phyloP scores from a whole-genome alignment of 2,888 invertebrate species.

The Calameuta pallipes region DNA sequence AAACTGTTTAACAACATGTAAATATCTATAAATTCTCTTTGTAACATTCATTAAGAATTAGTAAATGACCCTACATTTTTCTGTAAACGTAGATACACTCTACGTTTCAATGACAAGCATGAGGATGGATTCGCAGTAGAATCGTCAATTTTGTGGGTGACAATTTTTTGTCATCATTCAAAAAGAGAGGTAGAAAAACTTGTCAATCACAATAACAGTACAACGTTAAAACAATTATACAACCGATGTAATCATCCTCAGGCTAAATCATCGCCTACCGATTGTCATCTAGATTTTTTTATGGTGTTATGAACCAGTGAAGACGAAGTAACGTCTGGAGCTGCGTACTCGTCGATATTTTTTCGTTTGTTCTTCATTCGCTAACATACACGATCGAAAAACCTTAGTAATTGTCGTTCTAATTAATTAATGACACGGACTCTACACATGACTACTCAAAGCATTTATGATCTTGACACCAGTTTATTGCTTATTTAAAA shows the following conservation, averaged over 20 bases:
- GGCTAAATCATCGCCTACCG: slow-evolving; percentile 9
- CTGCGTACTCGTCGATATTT: slow-evolving; percentile 1
- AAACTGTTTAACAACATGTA: slow-evolving; percentile 40
- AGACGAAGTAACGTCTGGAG: slow-evolving; percentile 6
- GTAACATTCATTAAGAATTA: slow-evolving; percentile 19
- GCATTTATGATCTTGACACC: background rate
- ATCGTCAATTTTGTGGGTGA: background rate
- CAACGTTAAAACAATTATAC: too few species aligned
- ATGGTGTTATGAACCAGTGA: slow-evolving; percentile 23
- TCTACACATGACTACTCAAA: slow-evolving; percentile 1
- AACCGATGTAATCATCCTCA: too few species aligned
- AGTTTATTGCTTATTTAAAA: slow-evolving; percentile 5
- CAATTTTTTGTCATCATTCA: background rate
- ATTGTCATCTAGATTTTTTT: slow-evolving; percentile 20
- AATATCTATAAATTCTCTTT: slow-evolving; percentile 41
- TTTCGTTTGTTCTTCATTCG: background rate
- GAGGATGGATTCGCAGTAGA: background rate
- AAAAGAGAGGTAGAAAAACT: too few species aligned
- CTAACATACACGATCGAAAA: slow-evolving; percentile 7
- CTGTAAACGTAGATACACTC: background rate
- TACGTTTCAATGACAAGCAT: background rate
- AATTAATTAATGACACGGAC: slow-evolving; percentile 4
- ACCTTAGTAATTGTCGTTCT: background rate
- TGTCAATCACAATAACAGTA: too few species aligned
- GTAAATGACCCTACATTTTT: too few species aligned